These are phyloP conservation scores for Sebastes umbrosus DNA, from an alignment of 2,797 vertebrate species.

Conservation along the genomic window DNA sequence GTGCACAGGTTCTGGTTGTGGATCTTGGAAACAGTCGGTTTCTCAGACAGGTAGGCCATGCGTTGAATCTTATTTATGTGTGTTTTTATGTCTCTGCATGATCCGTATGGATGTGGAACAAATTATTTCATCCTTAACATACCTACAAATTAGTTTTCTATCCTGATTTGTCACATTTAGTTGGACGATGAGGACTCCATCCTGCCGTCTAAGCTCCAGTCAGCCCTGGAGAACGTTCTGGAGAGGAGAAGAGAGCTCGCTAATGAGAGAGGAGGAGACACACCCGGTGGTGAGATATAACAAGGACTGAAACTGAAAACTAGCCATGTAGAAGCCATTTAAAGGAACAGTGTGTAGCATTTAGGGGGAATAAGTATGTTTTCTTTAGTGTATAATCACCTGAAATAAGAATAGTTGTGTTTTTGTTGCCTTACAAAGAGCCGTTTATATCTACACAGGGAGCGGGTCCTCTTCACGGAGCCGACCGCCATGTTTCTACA, in stretches of 20 bases:
- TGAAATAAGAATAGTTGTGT: too few species aligned
- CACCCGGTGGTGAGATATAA: slow-evolving; percentile 71
- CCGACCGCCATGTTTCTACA: too few species aligned
- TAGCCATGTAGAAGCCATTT: not conserved
- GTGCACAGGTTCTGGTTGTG: slow-evolving; percentile 88
- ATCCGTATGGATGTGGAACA: not conserved
- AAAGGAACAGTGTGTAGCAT: too few species aligned
- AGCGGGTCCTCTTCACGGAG: too few species aligned
- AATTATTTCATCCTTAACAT: not conserved
- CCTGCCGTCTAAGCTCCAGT: slow-evolving; percentile 94
- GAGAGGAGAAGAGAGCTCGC: slow-evolving; percentile 92
- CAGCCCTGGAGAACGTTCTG: slow-evolving; percentile 91
- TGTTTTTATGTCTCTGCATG: not conserved
- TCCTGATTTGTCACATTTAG: slow-evolving; percentile 67
- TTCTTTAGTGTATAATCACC: too few species aligned
- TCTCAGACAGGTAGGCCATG: slow-evolving; percentile 87
- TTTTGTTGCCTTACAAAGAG: too few species aligned
- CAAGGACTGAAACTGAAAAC: not conserved
- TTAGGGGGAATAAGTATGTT: too few species aligned
- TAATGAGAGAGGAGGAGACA: slow-evolving; percentile 84
- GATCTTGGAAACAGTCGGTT: slow-evolving; percentile 90
- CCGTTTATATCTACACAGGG: too few species aligned
- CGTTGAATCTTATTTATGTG: not conserved
- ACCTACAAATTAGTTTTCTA: not conserved
- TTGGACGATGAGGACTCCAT: slow-evolving; percentile 96